Percentiles rank a stretch among this genome's conserved stretches.
Evolutionary conservation across 2,888 invertebrate species (phyloP).

Genomic region (Smittia aterrima): DNA sequence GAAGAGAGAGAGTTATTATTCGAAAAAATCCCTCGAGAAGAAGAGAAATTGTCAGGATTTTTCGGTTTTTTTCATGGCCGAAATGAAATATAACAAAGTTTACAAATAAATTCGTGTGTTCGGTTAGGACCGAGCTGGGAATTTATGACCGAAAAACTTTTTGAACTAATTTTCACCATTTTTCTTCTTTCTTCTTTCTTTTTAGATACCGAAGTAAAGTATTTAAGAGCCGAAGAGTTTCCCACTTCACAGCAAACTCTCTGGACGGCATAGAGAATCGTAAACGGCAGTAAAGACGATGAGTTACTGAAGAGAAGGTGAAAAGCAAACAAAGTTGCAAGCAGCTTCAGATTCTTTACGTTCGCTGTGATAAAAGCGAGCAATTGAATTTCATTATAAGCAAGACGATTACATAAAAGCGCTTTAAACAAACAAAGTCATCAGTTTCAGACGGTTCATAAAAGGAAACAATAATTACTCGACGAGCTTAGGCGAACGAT

Average conservation of each 20-base stretch:
- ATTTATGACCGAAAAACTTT: not conserved
- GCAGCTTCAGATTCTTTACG: not conserved
- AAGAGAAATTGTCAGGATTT: not conserved
- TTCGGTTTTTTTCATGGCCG: not conserved
- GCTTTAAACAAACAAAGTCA: not conserved
- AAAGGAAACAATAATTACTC: not conserved
- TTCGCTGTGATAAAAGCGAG: not conserved
- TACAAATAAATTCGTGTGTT: constrained; percentile 1
- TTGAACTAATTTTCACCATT: constrained; percentile 9
- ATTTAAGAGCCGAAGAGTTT: not conserved
- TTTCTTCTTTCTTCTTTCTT: not conserved
- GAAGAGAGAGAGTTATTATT: not conserved
- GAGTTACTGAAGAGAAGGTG: not conserved
- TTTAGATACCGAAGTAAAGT: not conserved
- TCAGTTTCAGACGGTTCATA: not conserved
- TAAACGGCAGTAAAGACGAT: not conserved
- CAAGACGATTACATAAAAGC: not conserved
- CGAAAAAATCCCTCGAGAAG: not conserved
- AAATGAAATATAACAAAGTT: not conserved
- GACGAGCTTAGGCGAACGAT: not conserved
- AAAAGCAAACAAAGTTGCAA: not conserved
- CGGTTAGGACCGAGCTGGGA: not conserved
- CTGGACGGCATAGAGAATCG: not conserved
- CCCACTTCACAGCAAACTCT: not conserved
- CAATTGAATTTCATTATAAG: constrained; percentile 1